Conservation (phyloP, 2,113 vertebrate genomes). For the Pandion haliaetus region DNA sequence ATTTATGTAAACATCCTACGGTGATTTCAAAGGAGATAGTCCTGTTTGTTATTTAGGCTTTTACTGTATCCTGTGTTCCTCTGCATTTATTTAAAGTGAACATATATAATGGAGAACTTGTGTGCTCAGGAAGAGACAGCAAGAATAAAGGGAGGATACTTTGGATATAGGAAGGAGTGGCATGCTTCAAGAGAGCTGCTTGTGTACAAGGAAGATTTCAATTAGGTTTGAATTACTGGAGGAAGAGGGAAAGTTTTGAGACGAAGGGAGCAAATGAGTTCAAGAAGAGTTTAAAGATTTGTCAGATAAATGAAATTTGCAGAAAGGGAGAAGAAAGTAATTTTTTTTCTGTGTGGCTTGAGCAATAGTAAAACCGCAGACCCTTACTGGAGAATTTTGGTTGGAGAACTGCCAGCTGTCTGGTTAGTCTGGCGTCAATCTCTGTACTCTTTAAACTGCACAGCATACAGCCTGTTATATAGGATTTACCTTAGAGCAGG, state of each 20-base stretch:
- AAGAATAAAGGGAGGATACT: not conserved
- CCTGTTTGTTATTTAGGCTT: not conserved
- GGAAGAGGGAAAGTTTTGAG: not conserved
- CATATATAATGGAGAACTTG: not conserved
- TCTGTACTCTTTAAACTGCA: not conserved
- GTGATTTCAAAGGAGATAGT: not conserved
- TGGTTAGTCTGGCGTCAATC: not conserved
- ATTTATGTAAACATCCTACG: not conserved
- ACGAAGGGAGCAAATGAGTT: not conserved
- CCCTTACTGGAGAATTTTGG: not conserved
- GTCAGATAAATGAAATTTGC: not conserved
- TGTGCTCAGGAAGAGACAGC: not conserved
- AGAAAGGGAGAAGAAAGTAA: not conserved
- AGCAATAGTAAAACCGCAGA: not conserved
- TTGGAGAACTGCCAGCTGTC: not conserved
- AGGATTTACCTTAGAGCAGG: not conserved
- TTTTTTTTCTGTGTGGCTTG: not conserved
- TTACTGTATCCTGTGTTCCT: not conserved
- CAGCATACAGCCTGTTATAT: not conserved
- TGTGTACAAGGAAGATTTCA: not conserved
- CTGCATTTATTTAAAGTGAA: not conserved
- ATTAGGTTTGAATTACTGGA: not conserved
- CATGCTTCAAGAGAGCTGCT: not conserved
- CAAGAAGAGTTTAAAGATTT: not conserved
- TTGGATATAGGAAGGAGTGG: not conserved